phyloP scores from a whole-genome alignment of 2,113 vertebrate species.

The Vimba vimba region DNA sequence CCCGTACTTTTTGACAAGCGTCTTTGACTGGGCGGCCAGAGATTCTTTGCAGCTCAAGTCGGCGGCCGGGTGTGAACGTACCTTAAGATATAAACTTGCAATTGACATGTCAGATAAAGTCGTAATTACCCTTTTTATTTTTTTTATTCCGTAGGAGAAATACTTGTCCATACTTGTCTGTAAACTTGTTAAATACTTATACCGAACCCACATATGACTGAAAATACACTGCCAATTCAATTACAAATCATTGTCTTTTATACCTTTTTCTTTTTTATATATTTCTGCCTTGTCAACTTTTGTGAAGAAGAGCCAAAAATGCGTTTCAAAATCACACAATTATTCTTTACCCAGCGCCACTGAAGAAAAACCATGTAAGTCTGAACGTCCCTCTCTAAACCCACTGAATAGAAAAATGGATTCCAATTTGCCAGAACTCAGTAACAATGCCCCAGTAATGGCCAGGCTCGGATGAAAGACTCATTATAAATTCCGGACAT shows the following conservation, averaged over 20 bases:
- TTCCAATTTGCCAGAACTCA: constrained; percentile 16
- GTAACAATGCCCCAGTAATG: neutral
- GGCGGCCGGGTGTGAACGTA: no score
- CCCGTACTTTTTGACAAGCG: no score
- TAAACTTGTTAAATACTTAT: neutral
- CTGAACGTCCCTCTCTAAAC: neutral
- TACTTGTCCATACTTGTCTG: no score
- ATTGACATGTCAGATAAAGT: no score
- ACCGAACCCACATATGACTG: neutral
- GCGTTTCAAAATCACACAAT: neutral
- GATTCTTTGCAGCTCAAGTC: no score
- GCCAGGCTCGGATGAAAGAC: constrained; percentile 3
- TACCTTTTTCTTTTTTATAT: neutral
- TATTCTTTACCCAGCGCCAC: neutral
- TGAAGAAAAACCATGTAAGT: neutral
- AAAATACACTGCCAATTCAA: constrained; percentile 43
- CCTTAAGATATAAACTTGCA: no score
- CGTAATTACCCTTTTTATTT: no score
- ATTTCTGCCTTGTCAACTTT: neutral
- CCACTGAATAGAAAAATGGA: constrained; percentile 32
- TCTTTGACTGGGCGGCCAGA: no score
- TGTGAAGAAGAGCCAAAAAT: neutral
- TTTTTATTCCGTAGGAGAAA: no score
- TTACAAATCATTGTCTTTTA: neutral
- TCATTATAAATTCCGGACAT: constrained; percentile 14